These are phyloP conservation scores for Vulpes lagopus DNA, from an alignment of 2,113 vertebrate genomes.

Conservation along the genomic window DNA sequence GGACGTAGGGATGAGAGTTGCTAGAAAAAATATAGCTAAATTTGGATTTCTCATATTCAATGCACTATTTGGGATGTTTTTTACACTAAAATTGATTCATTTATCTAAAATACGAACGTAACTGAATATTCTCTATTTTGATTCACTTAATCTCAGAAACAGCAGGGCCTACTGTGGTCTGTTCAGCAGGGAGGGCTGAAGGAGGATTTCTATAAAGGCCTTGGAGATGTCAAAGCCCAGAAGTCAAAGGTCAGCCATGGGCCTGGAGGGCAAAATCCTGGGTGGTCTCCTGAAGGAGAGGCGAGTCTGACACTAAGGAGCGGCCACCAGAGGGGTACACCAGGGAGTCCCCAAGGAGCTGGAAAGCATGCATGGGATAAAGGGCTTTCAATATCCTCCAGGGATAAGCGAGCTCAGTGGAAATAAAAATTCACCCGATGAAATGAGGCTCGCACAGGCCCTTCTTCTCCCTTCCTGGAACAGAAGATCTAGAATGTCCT, in stretches of 20 bases:
- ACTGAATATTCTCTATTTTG: background rate
- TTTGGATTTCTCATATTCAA: background rate
- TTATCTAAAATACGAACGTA: background rate
- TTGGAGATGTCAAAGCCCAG: rapidly evolving
- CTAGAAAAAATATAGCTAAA: background rate
- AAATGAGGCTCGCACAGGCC: too few relatives aligned
- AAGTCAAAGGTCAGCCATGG: background rate
- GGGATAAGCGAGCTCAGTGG: background rate
- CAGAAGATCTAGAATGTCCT: background rate
- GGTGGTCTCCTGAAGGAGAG: background rate
- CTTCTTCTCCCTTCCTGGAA: background rate
- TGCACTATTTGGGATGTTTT: background rate
- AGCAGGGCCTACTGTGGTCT: background rate
- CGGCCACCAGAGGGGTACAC: rapidly evolving
- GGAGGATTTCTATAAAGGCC: too few relatives aligned
- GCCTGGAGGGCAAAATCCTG: background rate
- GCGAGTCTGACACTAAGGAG: rapidly evolving
- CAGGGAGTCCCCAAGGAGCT: background rate
- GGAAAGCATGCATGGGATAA: rapidly evolving
- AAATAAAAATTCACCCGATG: background rate
- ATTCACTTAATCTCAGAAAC: background rate
- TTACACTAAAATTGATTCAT: background rate
- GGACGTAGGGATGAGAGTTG: too few relatives aligned
- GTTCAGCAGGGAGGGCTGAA: background rate
- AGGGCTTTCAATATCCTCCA: background rate